Percentiles rank a stretch among this genome's conserved stretches.
These are phyloP conservation scores for Pteronotus mesoamericanus DNA, from an alignment of 2,797 vertebrate genomes.

Conservation along the genomic window DNA sequence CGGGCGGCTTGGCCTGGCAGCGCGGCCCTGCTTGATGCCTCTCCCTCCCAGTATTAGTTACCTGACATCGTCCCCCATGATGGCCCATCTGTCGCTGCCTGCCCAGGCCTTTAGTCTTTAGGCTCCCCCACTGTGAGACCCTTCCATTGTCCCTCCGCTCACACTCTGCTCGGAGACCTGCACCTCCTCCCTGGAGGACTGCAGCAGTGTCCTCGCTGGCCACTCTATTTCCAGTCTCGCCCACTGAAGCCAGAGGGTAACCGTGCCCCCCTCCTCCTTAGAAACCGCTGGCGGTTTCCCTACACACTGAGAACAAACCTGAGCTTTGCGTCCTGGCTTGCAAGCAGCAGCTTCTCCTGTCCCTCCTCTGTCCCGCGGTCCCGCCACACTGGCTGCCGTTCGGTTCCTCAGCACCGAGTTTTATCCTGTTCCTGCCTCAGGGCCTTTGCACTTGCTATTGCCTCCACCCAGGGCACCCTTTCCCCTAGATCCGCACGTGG, in stretches of 20 bases:
- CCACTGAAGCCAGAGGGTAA: background rate
- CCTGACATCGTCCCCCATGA: background rate
- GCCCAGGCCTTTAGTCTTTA: background rate
- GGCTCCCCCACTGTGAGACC: accelerated
- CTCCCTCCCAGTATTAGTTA: background rate
- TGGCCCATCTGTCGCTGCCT: background rate
- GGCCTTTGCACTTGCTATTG: background rate
- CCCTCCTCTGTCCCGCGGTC: background rate
- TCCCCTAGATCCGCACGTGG: background rate
- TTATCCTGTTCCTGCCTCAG: background rate
- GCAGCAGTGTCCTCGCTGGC: background rate
- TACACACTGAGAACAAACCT: background rate
- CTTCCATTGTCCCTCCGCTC: background rate
- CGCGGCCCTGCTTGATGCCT: background rate
- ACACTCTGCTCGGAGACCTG: background rate
- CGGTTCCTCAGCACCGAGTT: background rate
- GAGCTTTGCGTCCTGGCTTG: background rate
- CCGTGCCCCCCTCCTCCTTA: background rate
- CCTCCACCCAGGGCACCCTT: background rate
- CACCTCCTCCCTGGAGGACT: background rate
- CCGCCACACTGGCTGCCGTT: background rate
- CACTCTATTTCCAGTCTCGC: background rate
- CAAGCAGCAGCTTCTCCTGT: accelerated
- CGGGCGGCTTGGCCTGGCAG: background rate
- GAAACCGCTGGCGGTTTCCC: background rate